These are phyloP conservation scores for Cirrhinus mrigala DNA, from an alignment of 2,797 vertebrate species.

Conservation along the genomic window DNA sequence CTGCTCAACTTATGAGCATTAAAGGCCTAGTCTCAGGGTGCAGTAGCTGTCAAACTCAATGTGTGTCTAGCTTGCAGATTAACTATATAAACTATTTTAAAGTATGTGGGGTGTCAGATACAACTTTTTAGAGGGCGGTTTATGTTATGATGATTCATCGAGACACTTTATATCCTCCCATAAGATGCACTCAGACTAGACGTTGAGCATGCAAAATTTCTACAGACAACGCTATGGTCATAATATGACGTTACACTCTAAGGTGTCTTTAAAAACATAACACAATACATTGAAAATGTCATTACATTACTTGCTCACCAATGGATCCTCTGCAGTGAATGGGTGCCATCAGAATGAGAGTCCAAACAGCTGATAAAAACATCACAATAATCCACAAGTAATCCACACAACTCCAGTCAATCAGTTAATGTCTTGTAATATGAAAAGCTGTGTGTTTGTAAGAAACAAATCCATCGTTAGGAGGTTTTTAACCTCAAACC, in stretches of 20 bases:
- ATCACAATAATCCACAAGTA: not conserved
- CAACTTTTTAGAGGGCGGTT: not conserved
- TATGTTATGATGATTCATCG: not conserved
- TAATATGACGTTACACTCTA: not conserved
- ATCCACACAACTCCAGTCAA: not conserved
- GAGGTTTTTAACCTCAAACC: not conserved
- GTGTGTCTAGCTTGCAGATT: constrained; percentile 19
- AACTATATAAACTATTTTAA: constrained; percentile 29
- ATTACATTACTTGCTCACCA: not conserved
- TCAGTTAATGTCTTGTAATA: not conserved
- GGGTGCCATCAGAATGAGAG: not conserved
- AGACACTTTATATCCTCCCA: not conserved
- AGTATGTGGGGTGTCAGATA: not conserved
- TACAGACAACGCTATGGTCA: not conserved
- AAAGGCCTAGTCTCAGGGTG: not conserved
- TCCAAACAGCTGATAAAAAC: not conserved
- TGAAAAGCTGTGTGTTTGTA: not conserved
- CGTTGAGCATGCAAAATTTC: not conserved
- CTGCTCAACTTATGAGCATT: constrained; percentile 35
- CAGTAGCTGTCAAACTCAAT: constrained; percentile 4
- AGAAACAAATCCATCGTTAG: not conserved
- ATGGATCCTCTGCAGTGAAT: not conserved
- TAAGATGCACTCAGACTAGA: not conserved
- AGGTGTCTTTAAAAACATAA: not conserved
- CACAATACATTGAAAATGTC: not conserved